Evolutionary conservation across 1,140 invertebrate genomes (phyloP).

Genomic region (Aphidius gifuensis): DNA sequence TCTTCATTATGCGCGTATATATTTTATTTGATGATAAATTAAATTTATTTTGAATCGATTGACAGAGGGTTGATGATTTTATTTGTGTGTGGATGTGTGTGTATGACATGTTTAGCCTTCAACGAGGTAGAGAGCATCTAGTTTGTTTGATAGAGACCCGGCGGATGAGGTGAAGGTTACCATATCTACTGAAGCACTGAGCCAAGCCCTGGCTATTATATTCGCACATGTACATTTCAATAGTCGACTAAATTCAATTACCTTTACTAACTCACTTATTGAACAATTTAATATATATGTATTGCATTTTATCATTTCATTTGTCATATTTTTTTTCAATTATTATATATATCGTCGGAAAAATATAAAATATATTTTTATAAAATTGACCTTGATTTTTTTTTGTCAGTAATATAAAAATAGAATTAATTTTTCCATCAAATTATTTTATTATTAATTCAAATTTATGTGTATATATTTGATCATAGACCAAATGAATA

Average conservation of each 20-base stretch:
- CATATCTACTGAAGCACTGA: neutral
- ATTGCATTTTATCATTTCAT: no score
- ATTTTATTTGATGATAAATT: neutral
- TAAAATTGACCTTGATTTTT: no score
- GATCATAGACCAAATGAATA: no score
- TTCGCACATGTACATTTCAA: slow-evolving; percentile 9
- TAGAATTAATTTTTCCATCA: no score
- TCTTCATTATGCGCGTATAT: no score
- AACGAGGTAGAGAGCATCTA: neutral
- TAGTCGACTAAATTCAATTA: slow-evolving; percentile 14
- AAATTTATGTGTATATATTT: no score
- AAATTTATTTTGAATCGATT: slow-evolving; percentile 9
- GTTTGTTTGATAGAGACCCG: neutral
- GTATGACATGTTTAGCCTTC: neutral
- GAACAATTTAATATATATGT: neutral
- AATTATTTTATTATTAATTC: no score
- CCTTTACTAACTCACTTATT: neutral
- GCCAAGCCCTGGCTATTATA: neutral
- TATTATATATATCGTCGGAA: no score
- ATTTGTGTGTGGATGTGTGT: no score
- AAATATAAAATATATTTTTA: no score
- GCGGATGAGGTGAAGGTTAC: slow-evolving; percentile 19
- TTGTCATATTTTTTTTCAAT: no score
- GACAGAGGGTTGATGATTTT: slow-evolving; percentile 4
- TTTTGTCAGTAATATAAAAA: no score